These are phyloP conservation scores for Nyctalus aviator DNA, from an alignment of 2,797 vertebrate species.

Conservation along the genomic window DNA sequence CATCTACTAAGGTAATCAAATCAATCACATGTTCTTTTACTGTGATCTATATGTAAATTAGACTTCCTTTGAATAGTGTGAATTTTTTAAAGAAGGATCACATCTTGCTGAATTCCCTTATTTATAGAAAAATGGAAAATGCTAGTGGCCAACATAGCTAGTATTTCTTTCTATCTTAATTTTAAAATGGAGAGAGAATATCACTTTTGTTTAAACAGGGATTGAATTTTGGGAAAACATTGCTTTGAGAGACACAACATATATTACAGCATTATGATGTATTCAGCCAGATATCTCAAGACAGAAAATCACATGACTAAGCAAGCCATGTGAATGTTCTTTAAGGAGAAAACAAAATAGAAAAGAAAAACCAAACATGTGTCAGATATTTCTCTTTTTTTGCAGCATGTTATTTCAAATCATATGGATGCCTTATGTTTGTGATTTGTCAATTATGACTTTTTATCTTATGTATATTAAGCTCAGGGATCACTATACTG, in stretches of 20 bases:
- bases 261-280: slow-evolving; percentile 61
- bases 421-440: slow-evolving; percentile 56
- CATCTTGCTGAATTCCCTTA: not conserved
- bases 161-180: slow-evolving; percentile 41
- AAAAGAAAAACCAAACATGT: slow-evolving; percentile 31
- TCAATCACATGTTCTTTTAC: not conserved
- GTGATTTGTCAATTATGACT: not conserved
- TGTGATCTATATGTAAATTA: not conserved
- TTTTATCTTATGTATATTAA: not conserved
- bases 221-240: slow-evolving; percentile 55
- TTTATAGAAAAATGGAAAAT: slow-evolving; percentile 18
- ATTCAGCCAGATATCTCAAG: slow-evolving; percentile 67
- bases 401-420: slow-evolving; percentile 37
- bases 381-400: slow-evolving; percentile 59
- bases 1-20: slow-evolving; percentile 46
- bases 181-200: slow-evolving; percentile 40
- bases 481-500: not conserved
- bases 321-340: slow-evolving; percentile 38
- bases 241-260: slow-evolving; percentile 59
- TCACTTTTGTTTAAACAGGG: slow-evolving; percentile 66
- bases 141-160: not conserved
- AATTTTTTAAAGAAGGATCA: slow-evolving; percentile 9
- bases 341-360: slow-evolving; percentile 46
- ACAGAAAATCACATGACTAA: slow-evolving; percentile 57
- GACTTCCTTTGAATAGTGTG: not conserved